Percentiles rank a stretch among this genome's conserved stretches.
phyloP scores from a whole-genome alignment of 2,797 vertebrate genomes.

The Sciaenops ocellatus region DNA sequence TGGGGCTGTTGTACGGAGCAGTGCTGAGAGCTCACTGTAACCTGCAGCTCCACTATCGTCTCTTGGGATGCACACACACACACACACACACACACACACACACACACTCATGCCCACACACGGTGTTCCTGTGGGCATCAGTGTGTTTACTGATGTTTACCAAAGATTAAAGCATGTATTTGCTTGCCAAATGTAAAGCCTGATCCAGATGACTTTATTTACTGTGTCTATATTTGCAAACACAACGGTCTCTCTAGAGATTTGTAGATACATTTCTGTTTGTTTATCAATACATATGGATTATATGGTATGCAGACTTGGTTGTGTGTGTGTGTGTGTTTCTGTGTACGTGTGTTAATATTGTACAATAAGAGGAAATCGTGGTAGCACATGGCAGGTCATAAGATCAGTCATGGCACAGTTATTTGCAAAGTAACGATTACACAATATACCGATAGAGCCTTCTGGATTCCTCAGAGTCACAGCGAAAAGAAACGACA shows the following conservation, averaged over 20 bases:
- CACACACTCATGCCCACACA: constrained; percentile 39
- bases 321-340: background rate
- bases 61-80: constrained; percentile 66
- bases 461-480: background rate
- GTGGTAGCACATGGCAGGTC: background rate
- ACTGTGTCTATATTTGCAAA: constrained; percentile 62
- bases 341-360: background rate
- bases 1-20: constrained; percentile 16
- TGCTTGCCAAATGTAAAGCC: constrained; percentile 45
- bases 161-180: constrained; percentile 68
- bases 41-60: constrained; percentile 66
- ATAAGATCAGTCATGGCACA: background rate
- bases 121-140: constrained; percentile 57
- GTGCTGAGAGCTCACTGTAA: constrained; percentile 62
- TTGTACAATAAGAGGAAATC: background rate
- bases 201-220: constrained; percentile 51
- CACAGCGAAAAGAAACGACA: rapidly evolving
- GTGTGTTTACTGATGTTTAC: constrained; percentile 72
- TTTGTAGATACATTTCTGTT: constrained; percentile 33
- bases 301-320: background rate
- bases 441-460: background rate
- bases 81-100: constrained; percentile 32
- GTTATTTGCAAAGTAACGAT: background rate
- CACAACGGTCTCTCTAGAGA: constrained; percentile 44
- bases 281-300: constrained; percentile 36